phyloP scores from a whole-genome alignment of 1,140 invertebrate genomes.

The Leptinotarsa texana region DNA sequence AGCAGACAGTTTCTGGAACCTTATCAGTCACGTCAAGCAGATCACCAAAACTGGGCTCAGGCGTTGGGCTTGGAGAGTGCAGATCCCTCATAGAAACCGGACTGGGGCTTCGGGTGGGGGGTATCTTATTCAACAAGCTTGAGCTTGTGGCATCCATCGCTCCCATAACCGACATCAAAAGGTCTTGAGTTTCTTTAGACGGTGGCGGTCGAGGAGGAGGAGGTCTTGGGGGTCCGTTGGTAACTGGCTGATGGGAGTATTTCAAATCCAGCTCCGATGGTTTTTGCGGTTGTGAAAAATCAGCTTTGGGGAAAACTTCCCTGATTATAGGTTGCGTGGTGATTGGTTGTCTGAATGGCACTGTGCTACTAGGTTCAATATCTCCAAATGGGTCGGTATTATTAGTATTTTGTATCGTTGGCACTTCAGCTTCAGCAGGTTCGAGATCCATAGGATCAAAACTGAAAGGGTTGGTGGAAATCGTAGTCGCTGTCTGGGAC shows the following conservation, averaged over 20 bases:
- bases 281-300: conserved; percentile 41
- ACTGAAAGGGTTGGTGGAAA: conserved; percentile 65
- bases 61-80: conserved; percentile 82
- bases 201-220: conserved; percentile 60
- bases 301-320: not conserved
- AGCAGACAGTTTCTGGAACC: conserved; percentile 20
- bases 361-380: not conserved
- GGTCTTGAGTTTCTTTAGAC: conserved; percentile 78
- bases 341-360: not conserved
- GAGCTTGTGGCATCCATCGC: conserved; percentile 87
- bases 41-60: conserved; percentile 72
- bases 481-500: conserved; percentile 47
- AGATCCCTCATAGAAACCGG: conserved; percentile 77
- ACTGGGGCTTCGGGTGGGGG: conserved; percentile 79
- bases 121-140: conserved; percentile 78
- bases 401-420: conserved; percentile 6
- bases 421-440: conserved; percentile 56
- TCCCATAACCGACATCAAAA: conserved; percentile 83
- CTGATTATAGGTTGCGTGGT: conserved; percentile 7
- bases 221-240: conserved; percentile 52
- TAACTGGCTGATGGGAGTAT: conserved; percentile 41
- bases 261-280: conserved; percentile 53
- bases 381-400: conserved; percentile 8
- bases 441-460: conserved; percentile 61
- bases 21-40: conserved; percentile 63